Evolutionary conservation across 2,113 vertebrate species (phyloP), one percentile per base, ranked within the genome.

Genomic region (Rattus norvegicus): DNA sequence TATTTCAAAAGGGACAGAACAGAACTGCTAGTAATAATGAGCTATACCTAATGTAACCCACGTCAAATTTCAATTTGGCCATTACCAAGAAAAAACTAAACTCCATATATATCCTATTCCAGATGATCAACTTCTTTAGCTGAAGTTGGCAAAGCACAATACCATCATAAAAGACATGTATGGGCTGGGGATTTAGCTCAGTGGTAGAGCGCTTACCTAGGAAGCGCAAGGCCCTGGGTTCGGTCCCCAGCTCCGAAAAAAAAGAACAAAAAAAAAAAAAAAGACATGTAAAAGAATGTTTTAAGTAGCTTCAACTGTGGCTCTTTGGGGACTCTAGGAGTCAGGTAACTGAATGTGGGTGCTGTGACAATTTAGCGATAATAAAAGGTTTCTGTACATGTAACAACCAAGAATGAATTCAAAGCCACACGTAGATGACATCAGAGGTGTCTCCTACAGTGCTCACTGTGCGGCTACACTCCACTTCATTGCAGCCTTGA

Each of bases 131-230:
- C 59, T 95, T 95, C 47, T 94, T 96, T 85, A 93, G 43, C 26
- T 88, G 70, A 75, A 87, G 95, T 7, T 90, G 93, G n/a, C 81
- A 96, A 96, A 26, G 33, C 30, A 97, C 43, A 95, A 92, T 95
- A 67, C 54, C 91, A 76, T 84, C 61, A 94, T 54, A 54, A 54
- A 54, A 54, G 52, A 54, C n/a, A 84, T 95, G 24, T 54, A 95
- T n/a, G n/a, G n/a, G n/a, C n/a, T n/a, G n/a, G n/a, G n/a, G n/a
- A n/a, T n/a, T n/a, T n/a, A n/a, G n/a, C n/a, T n/a, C n/a, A n/a
- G n/a, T n/a, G n/a, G n/a, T n/a, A n/a, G n/a, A n/a, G n/a, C n/a
- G n/a, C n/a, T n/a, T n/a, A n/a, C n/a, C n/a, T n/a, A n/a, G n/a
- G n/a, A n/a, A n/a, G n/a, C n/a, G n/a, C n/a, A n/a, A n/a, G n/a